Base-by-base conservation (phyloP, 2,113 vertebrate species). In the Scophthalmus maximus region DNA sequence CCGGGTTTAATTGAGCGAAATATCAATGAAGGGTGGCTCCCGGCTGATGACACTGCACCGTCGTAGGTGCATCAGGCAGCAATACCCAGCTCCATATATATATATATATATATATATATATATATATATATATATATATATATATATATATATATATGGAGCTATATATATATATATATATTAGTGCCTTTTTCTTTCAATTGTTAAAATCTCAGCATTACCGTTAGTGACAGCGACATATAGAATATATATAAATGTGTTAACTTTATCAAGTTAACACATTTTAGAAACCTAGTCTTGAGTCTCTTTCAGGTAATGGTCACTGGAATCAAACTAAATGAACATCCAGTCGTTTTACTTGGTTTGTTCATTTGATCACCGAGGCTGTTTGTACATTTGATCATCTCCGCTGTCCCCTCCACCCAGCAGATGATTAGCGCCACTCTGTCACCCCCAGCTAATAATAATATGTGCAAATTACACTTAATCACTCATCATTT, bases 381-480 rank as follows among this genome's bases (percentile, higher is more conserved):
- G 42, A 40, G 14, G 32, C 32, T 6, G 32, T 68, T 78, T 80
- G 15, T 53, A 17, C 57, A 18, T 80, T 70, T 83, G 66, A 87
- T 87, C 46, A 74, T 6, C 23, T 52, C 50, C 2, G 17, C 30
- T 12, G 52, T 82, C 44, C 29, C 44, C 51, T 68, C 51, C 64
- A 79, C 40, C 68, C 40, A 17, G 46, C 32, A n/a, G 30, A 79
- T 81, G 66, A 53, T 61, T 59, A 62, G 52, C 70, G 34, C 60
- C 62, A 6, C 70, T 73, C 47, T 68, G 62, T 65, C 72, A 71
- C 63, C 53, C 75, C 71, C 62, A 68, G 58, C 78, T 84, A 68
- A 86, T 92, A 88, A 72, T 87, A 91, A 89, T 86, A 87, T 87
- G 92, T 84, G 78, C 82, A 93, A 94, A 94, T 94, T 91, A 92